Conservation (phyloP, 2,888 invertebrate species). For the Spodoptera littoralis region DNA sequence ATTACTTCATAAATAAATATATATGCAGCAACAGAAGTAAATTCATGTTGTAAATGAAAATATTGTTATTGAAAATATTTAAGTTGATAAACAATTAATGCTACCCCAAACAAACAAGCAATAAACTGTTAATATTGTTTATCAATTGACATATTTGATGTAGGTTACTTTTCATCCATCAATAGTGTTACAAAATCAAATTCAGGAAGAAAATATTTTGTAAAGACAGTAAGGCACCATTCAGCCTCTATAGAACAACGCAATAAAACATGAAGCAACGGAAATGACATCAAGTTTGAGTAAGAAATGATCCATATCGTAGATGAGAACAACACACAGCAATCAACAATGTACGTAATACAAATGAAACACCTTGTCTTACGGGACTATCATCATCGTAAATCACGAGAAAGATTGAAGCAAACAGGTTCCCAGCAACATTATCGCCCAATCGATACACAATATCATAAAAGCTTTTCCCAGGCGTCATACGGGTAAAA, state of each 20-base stretch:
- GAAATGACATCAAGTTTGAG: conserved; percentile 16
- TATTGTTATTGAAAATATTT: neutral
- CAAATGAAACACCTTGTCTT: conserved; percentile 29
- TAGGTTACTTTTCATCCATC: no score
- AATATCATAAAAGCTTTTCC: conserved; percentile 75
- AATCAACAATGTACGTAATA: conserved; percentile 35
- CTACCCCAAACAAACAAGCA: no score
- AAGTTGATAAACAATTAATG: no score
- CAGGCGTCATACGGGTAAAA: conserved; percentile 72
- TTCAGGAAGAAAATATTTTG: neutral
- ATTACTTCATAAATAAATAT: neutral
- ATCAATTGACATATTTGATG: no score
- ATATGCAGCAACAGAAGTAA: conserved; percentile 14
- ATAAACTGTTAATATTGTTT: no score
- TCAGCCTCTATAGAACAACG: neutral
- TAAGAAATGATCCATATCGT: conserved; percentile 37
- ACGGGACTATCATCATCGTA: conserved; percentile 45
- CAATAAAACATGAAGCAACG: conserved; percentile 3
- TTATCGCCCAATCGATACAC: conserved; percentile 64
- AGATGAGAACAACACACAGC: conserved; percentile 29
- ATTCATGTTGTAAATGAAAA: conserved; percentile 15
- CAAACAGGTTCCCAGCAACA: conserved; percentile 48
- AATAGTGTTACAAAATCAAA: neutral
- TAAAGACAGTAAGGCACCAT: neutral
- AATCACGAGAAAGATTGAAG: conserved; percentile 51